Conservation (phyloP, 1,140 invertebrate species). For the Lepeophtheirus salmonis region DNA sequence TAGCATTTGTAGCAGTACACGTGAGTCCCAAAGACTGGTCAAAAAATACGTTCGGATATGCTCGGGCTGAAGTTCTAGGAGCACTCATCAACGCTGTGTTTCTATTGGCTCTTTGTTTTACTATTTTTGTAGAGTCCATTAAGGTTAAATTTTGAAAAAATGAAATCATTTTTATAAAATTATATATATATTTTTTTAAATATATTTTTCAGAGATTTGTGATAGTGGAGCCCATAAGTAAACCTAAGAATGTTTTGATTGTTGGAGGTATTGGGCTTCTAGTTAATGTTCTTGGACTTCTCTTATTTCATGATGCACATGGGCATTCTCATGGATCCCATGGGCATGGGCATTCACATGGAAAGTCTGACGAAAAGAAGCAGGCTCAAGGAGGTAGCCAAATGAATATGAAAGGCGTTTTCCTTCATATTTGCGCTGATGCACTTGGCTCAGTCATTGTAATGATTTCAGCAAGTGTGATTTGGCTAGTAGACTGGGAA, state of each 20-base stretch:
- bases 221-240: not conserved
- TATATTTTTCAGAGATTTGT: not conserved
- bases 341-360: conserved; percentile 23
- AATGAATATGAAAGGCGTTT: conserved; percentile 73
- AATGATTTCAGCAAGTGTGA: conserved; percentile 70
- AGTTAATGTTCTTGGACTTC: conserved; percentile 60
- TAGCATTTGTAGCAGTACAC: conserved; percentile 62
- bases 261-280: conserved; percentile 57
- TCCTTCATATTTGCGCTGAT: conserved; percentile 89
- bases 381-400: conserved; percentile 27
- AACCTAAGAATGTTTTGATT: conserved; percentile 21
- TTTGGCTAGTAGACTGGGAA: conserved; percentile 65
- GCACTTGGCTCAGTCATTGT: conserved; percentile 87
- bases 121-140: conserved; percentile 68
- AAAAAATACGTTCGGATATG: conserved; percentile 86
- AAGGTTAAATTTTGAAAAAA: conserved; percentile 26
- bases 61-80: conserved; percentile 69
- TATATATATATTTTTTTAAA: too few relatives aligned
- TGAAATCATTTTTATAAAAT: too few relatives aligned
- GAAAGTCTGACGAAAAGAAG: not conserved
- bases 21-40: conserved; percentile 64
- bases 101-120: conserved; percentile 75
- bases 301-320: conserved; percentile 43
- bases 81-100: conserved; percentile 77
- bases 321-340: conserved; percentile 20